phyloP scores from a whole-genome alignment of 2,888 invertebrate genomes.

The Aproaerema taeniolella region DNA sequence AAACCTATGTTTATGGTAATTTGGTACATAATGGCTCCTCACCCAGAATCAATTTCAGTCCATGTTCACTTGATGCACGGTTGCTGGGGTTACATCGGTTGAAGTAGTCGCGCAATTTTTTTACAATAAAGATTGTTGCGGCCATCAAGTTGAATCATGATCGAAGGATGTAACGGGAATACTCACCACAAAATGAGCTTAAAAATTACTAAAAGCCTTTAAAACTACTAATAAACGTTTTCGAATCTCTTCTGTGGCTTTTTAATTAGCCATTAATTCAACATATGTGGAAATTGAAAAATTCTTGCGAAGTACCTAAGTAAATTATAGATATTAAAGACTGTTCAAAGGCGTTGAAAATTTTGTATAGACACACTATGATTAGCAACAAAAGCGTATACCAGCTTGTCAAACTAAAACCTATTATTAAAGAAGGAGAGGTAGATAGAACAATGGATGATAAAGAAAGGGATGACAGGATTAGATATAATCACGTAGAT shows the following conservation, averaged over 20 bases:
- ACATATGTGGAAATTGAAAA: too few species aligned
- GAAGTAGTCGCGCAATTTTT: conserved; percentile 20
- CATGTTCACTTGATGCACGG: conserved; percentile 22
- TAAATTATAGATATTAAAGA: conserved; percentile 1
- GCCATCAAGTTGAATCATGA: conserved; percentile 7
- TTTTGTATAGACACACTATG: too few species aligned
- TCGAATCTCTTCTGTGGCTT: too few species aligned
- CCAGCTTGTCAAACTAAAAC: too few species aligned
- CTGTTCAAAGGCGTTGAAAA: background rate
- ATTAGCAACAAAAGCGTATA: too few species aligned
- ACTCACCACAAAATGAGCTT: conserved; percentile 4
- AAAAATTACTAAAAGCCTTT: too few species aligned
- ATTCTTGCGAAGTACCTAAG: background rate
- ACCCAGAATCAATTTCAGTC: conserved; percentile 24
- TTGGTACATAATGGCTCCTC: conserved; percentile 25
- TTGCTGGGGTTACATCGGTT: conserved; percentile 23
- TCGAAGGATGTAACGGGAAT: conserved; percentile 11
- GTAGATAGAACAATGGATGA: conserved; percentile 2
- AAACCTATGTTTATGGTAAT: conserved; percentile 31
- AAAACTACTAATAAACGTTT: too few species aligned
- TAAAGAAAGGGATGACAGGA: conserved; percentile 6
- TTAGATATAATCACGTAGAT: conserved; percentile 12
- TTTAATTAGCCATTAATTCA: too few species aligned
- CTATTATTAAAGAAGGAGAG: conserved; percentile 4
- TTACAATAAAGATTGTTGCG: conserved; percentile 15